Conservation (phyloP, 2,113 vertebrate species). For the Phasianus colchicus region DNA sequence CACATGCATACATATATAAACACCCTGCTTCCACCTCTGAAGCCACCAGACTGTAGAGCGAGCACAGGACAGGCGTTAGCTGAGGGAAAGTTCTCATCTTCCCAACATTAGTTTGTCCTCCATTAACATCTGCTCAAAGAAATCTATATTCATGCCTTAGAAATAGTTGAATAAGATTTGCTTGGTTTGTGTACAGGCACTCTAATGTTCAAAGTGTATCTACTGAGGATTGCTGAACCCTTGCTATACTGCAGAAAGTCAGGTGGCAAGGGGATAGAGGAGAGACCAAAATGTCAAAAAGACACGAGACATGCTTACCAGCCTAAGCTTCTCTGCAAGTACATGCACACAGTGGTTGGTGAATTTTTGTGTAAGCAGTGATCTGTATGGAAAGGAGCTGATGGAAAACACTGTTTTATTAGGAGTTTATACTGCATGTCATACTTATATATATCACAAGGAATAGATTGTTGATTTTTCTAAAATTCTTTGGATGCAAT, state of each 20-base stretch:
- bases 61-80: background rate
- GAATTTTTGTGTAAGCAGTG: background rate
- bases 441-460: background rate
- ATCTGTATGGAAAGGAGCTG: background rate
- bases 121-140: background rate
- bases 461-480: background rate
- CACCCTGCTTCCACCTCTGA: background rate
- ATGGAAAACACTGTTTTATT: background rate
- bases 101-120: background rate
- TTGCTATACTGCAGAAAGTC: background rate
- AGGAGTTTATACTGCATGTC: background rate
- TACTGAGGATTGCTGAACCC: background rate
- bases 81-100: background rate
- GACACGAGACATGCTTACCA: background rate
- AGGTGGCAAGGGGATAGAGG: background rate
- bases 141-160: background rate
- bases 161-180: background rate
- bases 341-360: background rate
- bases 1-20: rapidly evolving
- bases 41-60: background rate
- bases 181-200: background rate
- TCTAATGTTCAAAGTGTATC: background rate
- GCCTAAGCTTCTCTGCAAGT: background rate
- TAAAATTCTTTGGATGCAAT: background rate
- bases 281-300: background rate